phyloP scores from a whole-genome alignment of 2,888 invertebrate species.

The Epicampocera succincta region DNA sequence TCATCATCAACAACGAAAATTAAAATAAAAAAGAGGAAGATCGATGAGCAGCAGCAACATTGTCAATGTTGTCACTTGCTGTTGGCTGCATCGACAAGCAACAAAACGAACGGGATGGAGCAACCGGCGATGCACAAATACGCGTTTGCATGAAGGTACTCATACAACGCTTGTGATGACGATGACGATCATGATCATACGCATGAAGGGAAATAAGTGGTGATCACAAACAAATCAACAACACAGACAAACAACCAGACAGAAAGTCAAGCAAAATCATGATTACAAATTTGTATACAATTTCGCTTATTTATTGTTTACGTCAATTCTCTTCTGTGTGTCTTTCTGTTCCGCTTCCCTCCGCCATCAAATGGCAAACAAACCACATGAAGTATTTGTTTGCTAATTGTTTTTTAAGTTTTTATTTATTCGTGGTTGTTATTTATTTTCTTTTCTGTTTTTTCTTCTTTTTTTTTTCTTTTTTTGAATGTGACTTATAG shows the following conservation, averaged over 20 bases:
- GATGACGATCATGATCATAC: slow-evolving; percentile 24
- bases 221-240: slow-evolving; percentile 28
- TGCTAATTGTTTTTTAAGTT: slow-evolving; percentile 66
- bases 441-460: neutral
- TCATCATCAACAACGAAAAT: slow-evolving; percentile 39
- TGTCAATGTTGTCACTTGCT: slow-evolving; percentile 60
- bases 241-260: slow-evolving; percentile 22
- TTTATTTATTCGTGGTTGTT: slow-evolving; percentile 40
- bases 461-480: neutral
- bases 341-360: neutral
- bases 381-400: slow-evolving; percentile 56
- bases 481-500: neutral
- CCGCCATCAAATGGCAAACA: slow-evolving; percentile 28
- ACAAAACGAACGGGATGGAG: slow-evolving; percentile 42
- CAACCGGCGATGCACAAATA: neutral
- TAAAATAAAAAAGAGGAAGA: slow-evolving; percentile 46
- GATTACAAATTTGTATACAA: slow-evolving; percentile 53
- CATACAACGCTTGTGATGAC: slow-evolving; percentile 7
- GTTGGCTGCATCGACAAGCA: slow-evolving; percentile 49
- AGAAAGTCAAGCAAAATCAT: slow-evolving; percentile 33
- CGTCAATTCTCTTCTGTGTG: slow-evolving; percentile 25
- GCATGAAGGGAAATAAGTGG: slow-evolving; percentile 48
- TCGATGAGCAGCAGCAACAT: slow-evolving; percentile 65
- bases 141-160: slow-evolving; percentile 19
- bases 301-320: slow-evolving; percentile 44